Percentiles rank a stretch among this genome's conserved stretches.
Conservation (phyloP, 2,888 invertebrate genomes). For the Cactoblastis cactorum region DNA sequence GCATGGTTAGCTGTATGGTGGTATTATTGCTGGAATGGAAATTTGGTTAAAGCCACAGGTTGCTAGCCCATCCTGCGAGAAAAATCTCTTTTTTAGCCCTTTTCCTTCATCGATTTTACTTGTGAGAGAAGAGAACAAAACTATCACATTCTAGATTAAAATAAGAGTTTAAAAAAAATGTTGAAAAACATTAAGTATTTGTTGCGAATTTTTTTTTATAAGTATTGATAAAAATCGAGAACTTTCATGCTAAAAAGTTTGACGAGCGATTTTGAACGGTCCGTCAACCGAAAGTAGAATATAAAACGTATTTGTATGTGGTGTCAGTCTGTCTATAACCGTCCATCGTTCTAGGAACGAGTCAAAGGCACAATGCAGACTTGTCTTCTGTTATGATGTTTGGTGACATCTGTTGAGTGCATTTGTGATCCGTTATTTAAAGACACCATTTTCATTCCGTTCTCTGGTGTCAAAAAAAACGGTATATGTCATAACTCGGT, state of each 20-base stretch:
- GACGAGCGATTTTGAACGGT: not conserved
- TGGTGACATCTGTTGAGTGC: conserved; percentile 8
- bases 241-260: not conserved
- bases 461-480: not conserved
- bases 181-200: no score
- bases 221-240: no score
- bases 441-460: conserved; percentile 6
- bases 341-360: conserved; percentile 5
- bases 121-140: no score
- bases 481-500: not conserved
- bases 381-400: conserved; percentile 5
- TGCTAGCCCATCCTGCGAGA: no score
- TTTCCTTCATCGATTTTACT: no score
- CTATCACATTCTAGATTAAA: no score
- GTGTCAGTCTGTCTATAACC: not conserved
- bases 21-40: no score
- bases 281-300: not conserved
- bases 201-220: no score
- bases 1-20: no score
- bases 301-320: not conserved
- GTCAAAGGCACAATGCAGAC: conserved; percentile 1
- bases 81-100: no score
- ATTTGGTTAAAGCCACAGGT: no score
- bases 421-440: not conserved
- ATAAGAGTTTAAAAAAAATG: no score